Percentiles rank a stretch among this genome's conserved stretches.
phyloP scores from a whole-genome alignment of 2,113 vertebrate genomes.

The Muscicapa adusta region DNA sequence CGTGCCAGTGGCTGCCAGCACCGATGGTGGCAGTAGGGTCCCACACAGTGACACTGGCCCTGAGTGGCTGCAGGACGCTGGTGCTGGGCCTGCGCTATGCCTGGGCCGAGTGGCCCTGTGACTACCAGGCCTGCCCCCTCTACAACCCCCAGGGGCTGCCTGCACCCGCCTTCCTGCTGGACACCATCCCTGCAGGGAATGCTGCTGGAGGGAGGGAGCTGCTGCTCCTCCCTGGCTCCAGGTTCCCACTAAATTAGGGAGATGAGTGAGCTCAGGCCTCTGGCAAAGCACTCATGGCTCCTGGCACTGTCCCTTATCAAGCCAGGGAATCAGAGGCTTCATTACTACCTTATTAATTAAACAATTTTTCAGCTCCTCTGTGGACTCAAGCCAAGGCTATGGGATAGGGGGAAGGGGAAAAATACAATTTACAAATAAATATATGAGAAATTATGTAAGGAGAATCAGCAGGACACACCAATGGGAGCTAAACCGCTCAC shows the following conservation, averaged over 20 bases:
- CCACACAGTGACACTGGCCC: slow-evolving; percentile 59
- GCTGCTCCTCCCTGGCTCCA: background rate
- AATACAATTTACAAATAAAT: background rate
- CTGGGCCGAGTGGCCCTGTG: slow-evolving; percentile 88
- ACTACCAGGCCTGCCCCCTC: slow-evolving; percentile 81
- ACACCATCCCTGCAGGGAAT: background rate
- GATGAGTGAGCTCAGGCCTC: background rate
- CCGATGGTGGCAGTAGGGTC: background rate
- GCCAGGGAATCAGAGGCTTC: background rate
- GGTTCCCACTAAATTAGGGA: background rate
- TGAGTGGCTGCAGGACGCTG: background rate
- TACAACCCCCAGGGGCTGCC: slow-evolving; percentile 80
- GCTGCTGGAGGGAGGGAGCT: background rate
- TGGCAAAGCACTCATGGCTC: background rate
- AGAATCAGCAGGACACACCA: background rate
- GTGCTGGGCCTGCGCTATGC: slow-evolving; percentile 80
- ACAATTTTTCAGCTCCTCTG: background rate
- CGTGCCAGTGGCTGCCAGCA: slow-evolving; percentile 69
- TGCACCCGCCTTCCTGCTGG: slow-evolving; percentile 78
- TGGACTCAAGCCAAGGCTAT: background rate
- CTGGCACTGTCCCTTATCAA: background rate
- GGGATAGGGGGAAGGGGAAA: rapidly evolving
- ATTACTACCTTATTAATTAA: background rate
- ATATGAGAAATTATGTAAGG: background rate
- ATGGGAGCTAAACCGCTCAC: background rate